Evolutionary conservation across 2,797 vertebrate species (phyloP).

Genomic region (Botia kubotai): DNA sequence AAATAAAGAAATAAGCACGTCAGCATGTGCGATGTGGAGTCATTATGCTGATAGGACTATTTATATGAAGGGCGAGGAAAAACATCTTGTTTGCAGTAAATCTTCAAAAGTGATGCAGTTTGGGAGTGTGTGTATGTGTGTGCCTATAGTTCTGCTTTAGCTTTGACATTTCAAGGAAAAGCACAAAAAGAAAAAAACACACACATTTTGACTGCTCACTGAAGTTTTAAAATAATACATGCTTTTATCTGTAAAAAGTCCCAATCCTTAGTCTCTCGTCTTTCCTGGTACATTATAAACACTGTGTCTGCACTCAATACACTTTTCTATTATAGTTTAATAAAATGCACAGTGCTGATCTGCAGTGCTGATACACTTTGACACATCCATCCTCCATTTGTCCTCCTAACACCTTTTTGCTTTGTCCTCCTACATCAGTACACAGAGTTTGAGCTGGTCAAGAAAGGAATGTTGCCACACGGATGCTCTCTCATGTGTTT

Average conservation of each 20-base stretch:
- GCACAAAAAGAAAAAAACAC: conserved; percentile 52
- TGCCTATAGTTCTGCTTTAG: conserved; percentile 41
- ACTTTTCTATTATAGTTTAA: too few relatives aligned
- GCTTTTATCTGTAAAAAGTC: not conserved
- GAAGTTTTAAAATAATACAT: not conserved
- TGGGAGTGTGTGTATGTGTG: conserved; percentile 53
- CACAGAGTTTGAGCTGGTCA: not conserved
- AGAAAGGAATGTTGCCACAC: not conserved
- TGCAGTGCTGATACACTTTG: not conserved
- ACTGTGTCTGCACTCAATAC: not conserved
- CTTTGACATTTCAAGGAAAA: conserved; percentile 12
- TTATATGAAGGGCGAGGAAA: conserved; percentile 42
- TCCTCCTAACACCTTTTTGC: not conserved
- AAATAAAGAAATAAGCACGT: conserved; percentile 51
- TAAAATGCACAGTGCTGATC: not conserved
- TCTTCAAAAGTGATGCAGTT: conserved; percentile 35
- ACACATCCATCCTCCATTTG: too few relatives aligned
- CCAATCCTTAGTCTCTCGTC: too few relatives aligned
- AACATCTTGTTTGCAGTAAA: conserved; percentile 50
- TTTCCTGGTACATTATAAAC: not conserved
- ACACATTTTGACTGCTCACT: too few relatives aligned
- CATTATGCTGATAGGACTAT: conserved; percentile 49
- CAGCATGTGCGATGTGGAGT: conserved; percentile 39
- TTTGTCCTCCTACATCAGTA: not conserved
- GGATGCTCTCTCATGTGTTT: conserved; percentile 62